Evolutionary conservation across 2,113 vertebrate species (phyloP), one percentile per base, ranked within the genome.

Genomic region (Paedocypris sp.): DNA sequence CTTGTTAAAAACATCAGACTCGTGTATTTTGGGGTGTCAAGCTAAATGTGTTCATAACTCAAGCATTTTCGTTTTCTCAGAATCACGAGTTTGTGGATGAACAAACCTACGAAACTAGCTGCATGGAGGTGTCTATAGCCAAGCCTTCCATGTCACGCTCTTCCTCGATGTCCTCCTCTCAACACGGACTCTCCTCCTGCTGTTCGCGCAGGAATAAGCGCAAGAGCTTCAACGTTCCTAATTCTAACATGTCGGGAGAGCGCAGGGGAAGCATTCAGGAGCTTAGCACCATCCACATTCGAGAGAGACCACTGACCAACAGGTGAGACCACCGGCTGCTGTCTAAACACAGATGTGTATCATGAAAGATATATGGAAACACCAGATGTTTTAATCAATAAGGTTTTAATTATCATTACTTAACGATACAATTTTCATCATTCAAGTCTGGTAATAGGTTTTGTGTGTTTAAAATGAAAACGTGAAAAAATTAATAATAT

Each of bases 31-130:
- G n/a, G n/a, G n/a, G n/a, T n/a, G n/a, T n/a, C n/a, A n/a, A n/a
- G n/a, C n/a, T n/a, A n/a, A n/a, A n/a, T n/a, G n/a, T n/a, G n/a
- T n/a, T n/a, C n/a, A n/a, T n/a, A n/a, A n/a, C n/a, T n/a, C 23
- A 16, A 8, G 28, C 19, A 41, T n/a, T 25, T 46, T 28, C 41
- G 38, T 22, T 64, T 16, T 60, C 10, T 46, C 73, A 97, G 95
- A 98, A 94, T 74, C 92, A 97, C 0, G 87, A 96, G 67, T 94
- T 99, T 72, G 89, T 96, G 73, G 93, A 97, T 15, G 94, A 94
- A 65, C 90, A 93, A 75, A 75, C 82, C 10, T 93, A 84, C 0
- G 89, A 98, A 71, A 76, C 85, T 4, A 88, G 83, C 80, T 91
- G 87, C 50, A 87, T 87, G 82, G 93, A 95, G 73, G 83, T 89